Base-by-base conservation (phyloP, 1,140 invertebrate species). In the Drosophila mayri region DNA sequence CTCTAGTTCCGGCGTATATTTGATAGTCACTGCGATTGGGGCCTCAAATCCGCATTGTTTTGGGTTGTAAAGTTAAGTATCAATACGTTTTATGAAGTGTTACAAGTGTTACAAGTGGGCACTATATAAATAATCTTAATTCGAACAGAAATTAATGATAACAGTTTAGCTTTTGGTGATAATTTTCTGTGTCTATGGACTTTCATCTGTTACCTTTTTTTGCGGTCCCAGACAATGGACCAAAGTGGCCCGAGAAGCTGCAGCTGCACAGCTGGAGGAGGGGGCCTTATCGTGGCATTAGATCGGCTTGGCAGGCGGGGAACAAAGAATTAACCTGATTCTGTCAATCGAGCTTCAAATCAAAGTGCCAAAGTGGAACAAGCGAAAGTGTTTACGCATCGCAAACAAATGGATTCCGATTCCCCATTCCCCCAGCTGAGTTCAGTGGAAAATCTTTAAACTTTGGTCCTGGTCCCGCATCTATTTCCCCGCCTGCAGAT, bases 311-410 rank as follows among this genome's bases (percentile, higher is more conserved):
- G 55, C 55, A 40, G 60, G 57, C 59, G 58, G 38, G 40, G 43
- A 74, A 88, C 84, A 90, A 88, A 85, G 84, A 85, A 81, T 81
- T 81, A 90, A 85, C 85, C 81, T 66, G 57, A 85, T 74, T 81
- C 65, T 84, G 84, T 90, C 84, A 77, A 49, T 78, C 57, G 66
- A 46, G 40, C 60, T 58, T 77, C 65, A 78, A 78, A 70, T 78
- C 57, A 75, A 78, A 58, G 49, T 30, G 65, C 50, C 75, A 44
- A 78, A 78, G 75, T 78, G 40, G 76, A 20, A 41, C 75, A 71
- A 63, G 66, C 49, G 74, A 77, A 78, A 78, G 75, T 78, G 75
- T 77, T 77, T 77, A 68, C 74, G 32, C 72, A 35, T 46, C 16
- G 54, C 46, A 40, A 32, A 66, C 44, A 58, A 59, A 59, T 52